A percentile compares a stretch with the other conserved stretches of the same genome.
Evolutionary conservation across 2,797 vertebrate genomes (phyloP).

Genomic region (Gastrophryne carolinensis): DNA sequence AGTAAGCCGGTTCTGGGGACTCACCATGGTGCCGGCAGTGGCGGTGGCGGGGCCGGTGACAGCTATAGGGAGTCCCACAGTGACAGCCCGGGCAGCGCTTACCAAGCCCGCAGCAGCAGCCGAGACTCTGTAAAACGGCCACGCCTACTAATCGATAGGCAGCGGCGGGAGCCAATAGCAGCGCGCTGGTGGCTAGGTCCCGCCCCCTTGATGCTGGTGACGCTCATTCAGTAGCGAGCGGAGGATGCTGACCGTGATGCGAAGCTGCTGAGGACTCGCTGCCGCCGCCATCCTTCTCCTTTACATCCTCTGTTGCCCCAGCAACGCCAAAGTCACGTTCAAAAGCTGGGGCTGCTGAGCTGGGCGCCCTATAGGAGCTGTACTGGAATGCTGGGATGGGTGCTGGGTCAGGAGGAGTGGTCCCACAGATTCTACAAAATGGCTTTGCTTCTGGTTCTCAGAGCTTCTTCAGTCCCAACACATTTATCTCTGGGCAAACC

Average conservation of each 20-base stretch:
- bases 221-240: constrained; percentile 29
- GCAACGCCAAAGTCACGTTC: constrained; percentile 33
- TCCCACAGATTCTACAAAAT: no score
- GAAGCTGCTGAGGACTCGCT: background rate
- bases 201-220: background rate
- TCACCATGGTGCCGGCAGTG: constrained; percentile 25
- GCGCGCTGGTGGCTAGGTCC: background rate
- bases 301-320: constrained; percentile 31
- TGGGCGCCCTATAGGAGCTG: no score
- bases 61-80: constrained; percentile 27
- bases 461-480: no score
- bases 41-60: no score
- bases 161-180: constrained; percentile 58
- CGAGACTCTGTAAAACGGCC: background rate
- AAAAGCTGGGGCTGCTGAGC: background rate
- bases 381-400: no score
- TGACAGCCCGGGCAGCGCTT: constrained; percentile 38
- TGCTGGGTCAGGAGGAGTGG: no score
- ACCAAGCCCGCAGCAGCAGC: constrained; percentile 30
- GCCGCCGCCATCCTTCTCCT: no score
- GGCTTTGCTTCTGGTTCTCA: no score
- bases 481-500: no score
- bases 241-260: constrained; percentile 51
- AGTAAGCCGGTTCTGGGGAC: background rate
- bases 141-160: constrained; percentile 55